These are phyloP conservation scores for Beroe forskalii DNA, from an alignment of 37 sponge, comb jelly and placozoan species.

Conservation along the genomic window DNA sequence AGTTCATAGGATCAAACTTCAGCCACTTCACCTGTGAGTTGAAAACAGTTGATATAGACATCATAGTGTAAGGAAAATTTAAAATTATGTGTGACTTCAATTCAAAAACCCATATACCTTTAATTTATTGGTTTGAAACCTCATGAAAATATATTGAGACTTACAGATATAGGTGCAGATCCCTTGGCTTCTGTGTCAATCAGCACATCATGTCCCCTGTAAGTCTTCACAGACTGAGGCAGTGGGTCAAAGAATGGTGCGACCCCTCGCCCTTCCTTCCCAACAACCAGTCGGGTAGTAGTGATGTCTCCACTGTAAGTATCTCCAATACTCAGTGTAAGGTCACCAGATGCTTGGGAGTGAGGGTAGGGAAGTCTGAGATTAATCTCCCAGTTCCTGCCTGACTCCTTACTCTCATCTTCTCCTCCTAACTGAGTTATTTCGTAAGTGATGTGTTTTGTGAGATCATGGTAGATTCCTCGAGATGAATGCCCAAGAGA, in stretches of 20 bases:
- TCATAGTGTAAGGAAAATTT: too few relatives aligned
- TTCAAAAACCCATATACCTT: too few relatives aligned
- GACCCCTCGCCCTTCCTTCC: neutral
- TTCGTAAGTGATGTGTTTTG: neutral
- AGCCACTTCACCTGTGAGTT: neutral
- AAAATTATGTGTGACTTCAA: too few relatives aligned
- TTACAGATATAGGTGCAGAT: neutral
- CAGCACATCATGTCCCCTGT: neutral
- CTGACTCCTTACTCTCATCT: neutral
- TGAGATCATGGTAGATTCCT: conserved; percentile 12
- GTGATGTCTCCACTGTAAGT: neutral
- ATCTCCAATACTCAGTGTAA: neutral
- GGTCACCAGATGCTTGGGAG: neutral
- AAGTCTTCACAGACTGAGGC: neutral
- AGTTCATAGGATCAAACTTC: neutral
- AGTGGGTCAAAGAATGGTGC: conserved; percentile 39
- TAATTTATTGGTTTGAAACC: too few relatives aligned
- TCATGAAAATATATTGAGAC: too few relatives aligned
- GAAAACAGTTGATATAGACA: too few relatives aligned
- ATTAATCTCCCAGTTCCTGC: neutral
- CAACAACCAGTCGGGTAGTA: neutral
- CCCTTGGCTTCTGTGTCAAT: neutral
- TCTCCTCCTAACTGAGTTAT: neutral
- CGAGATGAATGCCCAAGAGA: neutral
- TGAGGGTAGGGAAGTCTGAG: conserved; percentile 2